Conservation (phyloP, 2,888 invertebrate species). For the Troides aeacus region DNA sequence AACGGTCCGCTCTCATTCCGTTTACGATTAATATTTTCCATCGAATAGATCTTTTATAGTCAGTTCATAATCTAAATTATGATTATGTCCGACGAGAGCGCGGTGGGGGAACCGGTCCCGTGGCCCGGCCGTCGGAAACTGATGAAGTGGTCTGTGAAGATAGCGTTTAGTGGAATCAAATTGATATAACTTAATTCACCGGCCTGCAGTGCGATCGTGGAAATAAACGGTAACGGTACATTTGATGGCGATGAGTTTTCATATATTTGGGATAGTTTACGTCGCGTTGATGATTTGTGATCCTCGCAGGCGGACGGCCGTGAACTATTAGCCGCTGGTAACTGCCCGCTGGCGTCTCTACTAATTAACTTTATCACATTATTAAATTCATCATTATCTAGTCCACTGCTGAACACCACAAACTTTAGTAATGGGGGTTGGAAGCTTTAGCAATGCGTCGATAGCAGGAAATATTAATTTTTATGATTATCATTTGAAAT, state of each 20-base stretch:
- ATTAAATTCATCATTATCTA: too few species aligned
- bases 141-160: slow-evolving; percentile 3
- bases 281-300: not conserved
- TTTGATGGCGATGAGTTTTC: slow-evolving; percentile 15
- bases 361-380: too few species aligned
- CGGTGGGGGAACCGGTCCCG: slow-evolving; percentile 20
- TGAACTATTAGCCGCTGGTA: too few species aligned
- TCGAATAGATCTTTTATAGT: slow-evolving; percentile 26
- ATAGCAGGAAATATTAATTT: too few species aligned
- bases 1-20: slow-evolving; percentile 14
- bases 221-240: slow-evolving; percentile 22
- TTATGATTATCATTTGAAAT: too few species aligned
- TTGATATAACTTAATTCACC: slow-evolving; percentile 26
- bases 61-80: slow-evolving; percentile 24
- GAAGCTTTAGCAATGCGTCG: too few species aligned
- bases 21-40: slow-evolving; percentile 26
- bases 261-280: slow-evolving; percentile 19
- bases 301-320: too few species aligned
- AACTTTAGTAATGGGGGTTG: too few species aligned
- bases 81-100: slow-evolving; percentile 11
- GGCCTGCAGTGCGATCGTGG: slow-evolving; percentile 7
- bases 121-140: not conserved
- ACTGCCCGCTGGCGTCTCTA: too few species aligned
- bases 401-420: too few species aligned
- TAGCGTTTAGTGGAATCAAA: not conserved